Evolutionary conservation across 2,113 vertebrate genomes (phyloP), one percentile per base, ranked within the genome.

Genomic region (Serinus canaria): DNA sequence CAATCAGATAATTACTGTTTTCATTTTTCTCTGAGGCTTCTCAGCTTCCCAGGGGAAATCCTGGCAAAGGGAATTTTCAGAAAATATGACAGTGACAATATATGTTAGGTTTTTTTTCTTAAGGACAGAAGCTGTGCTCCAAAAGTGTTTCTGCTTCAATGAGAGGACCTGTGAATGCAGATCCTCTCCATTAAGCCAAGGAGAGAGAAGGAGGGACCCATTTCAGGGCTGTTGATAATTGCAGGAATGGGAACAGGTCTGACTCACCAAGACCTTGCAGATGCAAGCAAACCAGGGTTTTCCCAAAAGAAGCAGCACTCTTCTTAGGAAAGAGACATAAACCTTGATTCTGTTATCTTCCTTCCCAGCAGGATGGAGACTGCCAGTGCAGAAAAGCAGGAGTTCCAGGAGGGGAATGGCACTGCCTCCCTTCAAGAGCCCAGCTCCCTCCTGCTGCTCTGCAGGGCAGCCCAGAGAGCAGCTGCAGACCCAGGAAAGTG

Each of bases 201-300:
- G 28, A 58, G 12, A 4, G 63, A 70, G 27, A 20, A 73, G 37
- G 25, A 58, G 16, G 15, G 46, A 23, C 16, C 39, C 35, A 22
- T 13, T 43, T 22, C 13, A 9, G 3, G 19, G 35, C 15, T 52
- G 66, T 3, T 3, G 20, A 1, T 39, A 75, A 73, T 0, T 47
- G 39, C 4, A 68, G 58, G n/a, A 55, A 31, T 1, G 55, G 24
- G 37, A 68, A 78, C 12, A 72, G 37, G 16, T 55, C 53, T 85
- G 74, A 68, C 72, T 75, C 37, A 70, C n/a, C 35, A 44, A 49
- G n/a, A 17, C 19, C 31, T 13, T 35, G 41, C 50, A 73, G 74
- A 62, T 6, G 9, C 31, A 59, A 84, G n/a, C 9, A 78, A 76
- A 84, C 23, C 19, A 30, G 31, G 20, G 19, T 44, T 56, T 79